A percentile compares a stretch with the other conserved stretches of the same genome.
phyloP scores from a whole-genome alignment of 2,113 vertebrate genomes.

The Bos taurus region DNA sequence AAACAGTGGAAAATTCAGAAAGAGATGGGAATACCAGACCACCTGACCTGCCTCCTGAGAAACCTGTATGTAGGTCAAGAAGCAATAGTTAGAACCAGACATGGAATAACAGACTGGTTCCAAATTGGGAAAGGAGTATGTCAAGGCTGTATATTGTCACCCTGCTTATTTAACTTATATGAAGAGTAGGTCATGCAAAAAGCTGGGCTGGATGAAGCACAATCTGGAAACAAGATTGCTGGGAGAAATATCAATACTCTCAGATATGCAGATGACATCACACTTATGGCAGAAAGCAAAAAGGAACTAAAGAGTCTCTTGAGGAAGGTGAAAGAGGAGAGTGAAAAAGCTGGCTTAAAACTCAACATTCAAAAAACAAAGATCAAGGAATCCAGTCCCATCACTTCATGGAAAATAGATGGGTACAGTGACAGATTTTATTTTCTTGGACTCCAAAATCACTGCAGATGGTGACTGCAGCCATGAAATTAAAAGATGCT shows the following conservation, averaged over 20 bases:
- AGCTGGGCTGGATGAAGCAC: neutral
- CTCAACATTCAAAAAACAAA: neutral
- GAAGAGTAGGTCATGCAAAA: neutral
- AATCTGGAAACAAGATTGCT: neutral
- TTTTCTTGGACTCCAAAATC: neutral
- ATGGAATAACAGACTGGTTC: neutral
- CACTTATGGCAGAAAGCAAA: rapidly evolving
- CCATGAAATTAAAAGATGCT: neutral
- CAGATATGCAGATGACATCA: neutral
- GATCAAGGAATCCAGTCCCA: neutral
- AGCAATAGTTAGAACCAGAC: neutral
- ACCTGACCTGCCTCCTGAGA: neutral
- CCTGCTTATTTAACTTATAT: neutral
- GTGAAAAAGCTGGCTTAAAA: neutral
- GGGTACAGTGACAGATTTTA: neutral
- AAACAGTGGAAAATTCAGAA: neutral
- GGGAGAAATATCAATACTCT: neutral
- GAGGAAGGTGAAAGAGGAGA: neutral
- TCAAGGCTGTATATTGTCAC: neutral
- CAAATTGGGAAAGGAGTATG: neutral
- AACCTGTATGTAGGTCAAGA: neutral
- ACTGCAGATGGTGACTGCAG: neutral
- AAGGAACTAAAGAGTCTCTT: neutral
- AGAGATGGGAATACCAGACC: neutral
- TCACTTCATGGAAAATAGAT: neutral